phyloP scores from a whole-genome alignment of 2,113 vertebrate genomes.

The Lutjanus erythropterus region DNA sequence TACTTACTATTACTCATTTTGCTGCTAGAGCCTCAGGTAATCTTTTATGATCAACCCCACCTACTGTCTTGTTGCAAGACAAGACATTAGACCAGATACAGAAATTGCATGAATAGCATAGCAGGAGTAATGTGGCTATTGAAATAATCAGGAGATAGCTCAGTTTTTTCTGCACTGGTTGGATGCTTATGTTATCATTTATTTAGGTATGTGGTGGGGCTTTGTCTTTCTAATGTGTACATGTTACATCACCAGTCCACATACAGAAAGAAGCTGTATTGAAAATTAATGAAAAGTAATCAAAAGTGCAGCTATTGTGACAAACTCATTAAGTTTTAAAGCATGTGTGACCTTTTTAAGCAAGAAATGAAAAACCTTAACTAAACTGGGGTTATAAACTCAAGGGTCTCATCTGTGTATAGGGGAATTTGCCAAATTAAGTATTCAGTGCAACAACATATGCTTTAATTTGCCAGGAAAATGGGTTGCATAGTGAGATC shows the following conservation, averaged over 20 bases:
- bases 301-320: slow-evolving; percentile 22
- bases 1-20: not conserved
- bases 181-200: not conserved
- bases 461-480: slow-evolving; percentile 78
- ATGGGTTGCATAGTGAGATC: slow-evolving; percentile 65
- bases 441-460: slow-evolving; percentile 60
- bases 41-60: no score
- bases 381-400: slow-evolving; percentile 27
- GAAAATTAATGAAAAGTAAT: slow-evolving; percentile 35
- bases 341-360: not conserved
- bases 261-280: not conserved
- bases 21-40: no score
- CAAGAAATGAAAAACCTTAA: not conserved
- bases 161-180: not conserved
- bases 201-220: not conserved
- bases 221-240: not conserved
- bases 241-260: not conserved
- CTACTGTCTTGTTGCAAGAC: no score
- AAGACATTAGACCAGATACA: no score
- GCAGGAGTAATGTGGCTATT: not conserved
- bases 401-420: slow-evolving; percentile 48
- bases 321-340: slow-evolving; percentile 3
- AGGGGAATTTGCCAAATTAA: slow-evolving; percentile 61
- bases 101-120: not conserved
- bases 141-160: not conserved